phyloP scores from a whole-genome alignment of 2,113 vertebrate species.

The Sebastes schlegelii region DNA sequence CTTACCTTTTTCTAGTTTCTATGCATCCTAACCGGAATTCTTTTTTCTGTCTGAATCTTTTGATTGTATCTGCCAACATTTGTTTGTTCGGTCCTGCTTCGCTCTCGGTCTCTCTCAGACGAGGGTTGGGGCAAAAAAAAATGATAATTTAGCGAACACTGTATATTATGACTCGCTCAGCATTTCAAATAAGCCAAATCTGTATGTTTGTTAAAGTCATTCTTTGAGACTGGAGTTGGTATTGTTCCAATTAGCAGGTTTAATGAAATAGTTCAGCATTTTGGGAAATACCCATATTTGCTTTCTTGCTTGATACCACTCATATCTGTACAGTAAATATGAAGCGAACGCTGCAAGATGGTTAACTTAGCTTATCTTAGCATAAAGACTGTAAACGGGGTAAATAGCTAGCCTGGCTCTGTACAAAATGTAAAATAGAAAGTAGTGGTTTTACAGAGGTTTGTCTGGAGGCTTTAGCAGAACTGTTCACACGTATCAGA shows the following conservation, averaged over 20 bases:
- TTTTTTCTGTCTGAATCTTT: not conserved
- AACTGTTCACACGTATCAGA: not conserved
- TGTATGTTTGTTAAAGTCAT: not conserved
- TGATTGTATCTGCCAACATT: not conserved
- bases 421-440: no score
- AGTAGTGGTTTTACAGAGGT: no score
- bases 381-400: no score
- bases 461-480: not conserved
- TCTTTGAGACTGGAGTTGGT: not conserved
- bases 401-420: no score
- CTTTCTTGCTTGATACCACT: not conserved
- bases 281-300: not conserved
- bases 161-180: not conserved
- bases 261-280: not conserved
- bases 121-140: not conserved
- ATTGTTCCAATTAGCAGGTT: not conserved
- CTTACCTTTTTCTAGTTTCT: constrained; percentile 1
- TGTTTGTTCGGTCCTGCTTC: not conserved
- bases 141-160: not conserved
- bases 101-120: not conserved
- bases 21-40: not conserved
- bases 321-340: no score
- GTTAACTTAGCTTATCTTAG: no score
- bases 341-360: no score
- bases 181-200: not conserved